These are phyloP conservation scores for Agapornis canus DNA, from an alignment of 2,797 vertebrate species.

Conservation along the genomic window DNA sequence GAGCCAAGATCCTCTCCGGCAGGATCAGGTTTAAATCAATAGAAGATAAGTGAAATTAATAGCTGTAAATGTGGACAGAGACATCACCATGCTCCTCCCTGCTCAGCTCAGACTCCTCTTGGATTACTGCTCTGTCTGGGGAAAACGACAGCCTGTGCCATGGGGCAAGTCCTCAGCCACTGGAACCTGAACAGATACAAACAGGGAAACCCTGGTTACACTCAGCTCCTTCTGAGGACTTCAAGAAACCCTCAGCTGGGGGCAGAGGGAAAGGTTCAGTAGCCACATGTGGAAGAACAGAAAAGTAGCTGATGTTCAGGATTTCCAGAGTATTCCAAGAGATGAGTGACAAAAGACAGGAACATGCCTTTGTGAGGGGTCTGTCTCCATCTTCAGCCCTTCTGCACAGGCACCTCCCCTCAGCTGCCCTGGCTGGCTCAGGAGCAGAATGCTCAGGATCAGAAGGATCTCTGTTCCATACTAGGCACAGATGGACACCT, in stretches of 20 bases:
- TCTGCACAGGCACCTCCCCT: not conserved
- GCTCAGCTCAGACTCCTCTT: not conserved
- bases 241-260: not conserved
- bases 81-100: fast-evolving
- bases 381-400: not conserved
- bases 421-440: not conserved
- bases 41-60: not conserved
- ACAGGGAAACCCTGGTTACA: too few relatives aligned
- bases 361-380: not conserved
- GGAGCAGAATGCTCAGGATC: fast-evolving
- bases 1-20: not conserved
- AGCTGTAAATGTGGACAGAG: not conserved
- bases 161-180: not conserved
- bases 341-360: not conserved
- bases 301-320: fast-evolving
- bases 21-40: not conserved
- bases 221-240: not conserved
- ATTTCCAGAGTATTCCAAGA: not conserved
- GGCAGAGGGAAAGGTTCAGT: not conserved
- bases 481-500: not conserved
- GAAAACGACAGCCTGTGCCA: not conserved
- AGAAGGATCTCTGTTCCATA: not conserved
- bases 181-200: fast-evolving
- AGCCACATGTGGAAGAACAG: not conserved
- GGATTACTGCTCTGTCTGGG: not conserved